These are phyloP conservation scores for Zosterops hypoxanthus DNA, from an alignment of 2,113 vertebrate species.

Conservation along the genomic window DNA sequence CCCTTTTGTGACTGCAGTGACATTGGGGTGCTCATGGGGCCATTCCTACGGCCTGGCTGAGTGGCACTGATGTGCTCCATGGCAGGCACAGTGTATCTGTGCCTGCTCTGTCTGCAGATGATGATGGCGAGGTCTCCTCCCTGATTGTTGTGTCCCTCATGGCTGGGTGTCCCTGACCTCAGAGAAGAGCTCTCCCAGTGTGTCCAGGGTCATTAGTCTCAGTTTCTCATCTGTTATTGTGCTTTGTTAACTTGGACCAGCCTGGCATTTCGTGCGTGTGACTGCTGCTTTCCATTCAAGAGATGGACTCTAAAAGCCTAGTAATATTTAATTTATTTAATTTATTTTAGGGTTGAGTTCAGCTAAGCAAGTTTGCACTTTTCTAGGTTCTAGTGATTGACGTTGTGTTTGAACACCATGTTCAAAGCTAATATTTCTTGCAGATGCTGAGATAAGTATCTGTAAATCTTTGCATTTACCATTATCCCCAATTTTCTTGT, in stretches of 20 bases:
- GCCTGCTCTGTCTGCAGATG: background rate
- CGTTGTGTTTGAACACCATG: background rate
- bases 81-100: background rate
- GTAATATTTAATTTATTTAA: background rate
- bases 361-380: constrained; percentile 19
- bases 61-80: background rate
- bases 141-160: background rate
- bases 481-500: constrained; percentile 69
- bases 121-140: background rate
- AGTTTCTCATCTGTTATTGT: background rate
- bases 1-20: background rate
- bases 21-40: background rate
- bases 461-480: constrained; percentile 67
- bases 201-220: background rate
- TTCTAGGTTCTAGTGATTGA: constrained; percentile 47
- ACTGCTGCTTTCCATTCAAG: background rate
- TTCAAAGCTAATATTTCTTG: constrained; percentile 64
- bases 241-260: background rate
- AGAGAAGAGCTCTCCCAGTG: background rate
- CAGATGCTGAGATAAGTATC: constrained; percentile 70
- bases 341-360: constrained; percentile 5
- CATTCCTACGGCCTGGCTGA: background rate
- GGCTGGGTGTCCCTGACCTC: background rate
- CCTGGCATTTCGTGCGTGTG: background rate
- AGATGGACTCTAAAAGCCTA: background rate